Base-by-base conservation (phyloP, 2,797 vertebrate genomes). In the Acropternis orthonyx region DNA sequence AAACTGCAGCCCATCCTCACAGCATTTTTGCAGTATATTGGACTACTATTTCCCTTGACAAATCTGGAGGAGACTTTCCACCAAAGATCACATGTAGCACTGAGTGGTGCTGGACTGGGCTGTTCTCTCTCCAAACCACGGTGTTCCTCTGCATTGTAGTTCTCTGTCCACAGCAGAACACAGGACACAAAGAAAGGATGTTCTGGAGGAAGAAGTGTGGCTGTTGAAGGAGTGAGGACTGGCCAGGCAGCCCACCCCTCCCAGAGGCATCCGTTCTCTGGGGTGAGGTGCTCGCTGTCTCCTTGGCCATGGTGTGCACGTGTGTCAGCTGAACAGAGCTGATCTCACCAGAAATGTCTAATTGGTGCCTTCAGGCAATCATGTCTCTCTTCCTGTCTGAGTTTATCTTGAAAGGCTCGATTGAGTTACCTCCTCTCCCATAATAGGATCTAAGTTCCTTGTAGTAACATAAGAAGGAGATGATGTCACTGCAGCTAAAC, bases 401-500 rank as follows among this genome's bases (percentile, higher is more conserved):
- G 94, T 96, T 97, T 95, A 96, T 96, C 96, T 96, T 96, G 91
- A 96, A 94, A 95, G 93, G 85, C 92, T 95, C 9, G 19, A 78
- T 32, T 93, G 92, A 96, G 94, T 95, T 96, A 93, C 94, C 94
- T 96, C 74, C 93, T 93, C 88, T 90, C 66, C 77, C 92, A 77
- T 86, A 95, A 96, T 17, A 94, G 83, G 91, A 93, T 90, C 92
- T 54, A 10, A 96, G 89, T 92, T 97, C 95, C 94, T 95, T 90
- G 94, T 93, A 94, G 95, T 94, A 96, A 96, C 88, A 93, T 58
- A 93, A 96, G 93, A 48, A 94, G 94, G 92, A 92, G 95, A 36
- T 96, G 96, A 97, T 96, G 94, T 95, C 95, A 96, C 92, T 93
- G 89, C 89, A 94, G 79, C 87, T 49, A 71, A 83, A 46, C 68